A percentile compares a stretch with the other conserved stretches of the same genome.
Evolutionary conservation across 2,113 vertebrate species (phyloP).

Genomic region (Odobenus rosmarus): DNA sequence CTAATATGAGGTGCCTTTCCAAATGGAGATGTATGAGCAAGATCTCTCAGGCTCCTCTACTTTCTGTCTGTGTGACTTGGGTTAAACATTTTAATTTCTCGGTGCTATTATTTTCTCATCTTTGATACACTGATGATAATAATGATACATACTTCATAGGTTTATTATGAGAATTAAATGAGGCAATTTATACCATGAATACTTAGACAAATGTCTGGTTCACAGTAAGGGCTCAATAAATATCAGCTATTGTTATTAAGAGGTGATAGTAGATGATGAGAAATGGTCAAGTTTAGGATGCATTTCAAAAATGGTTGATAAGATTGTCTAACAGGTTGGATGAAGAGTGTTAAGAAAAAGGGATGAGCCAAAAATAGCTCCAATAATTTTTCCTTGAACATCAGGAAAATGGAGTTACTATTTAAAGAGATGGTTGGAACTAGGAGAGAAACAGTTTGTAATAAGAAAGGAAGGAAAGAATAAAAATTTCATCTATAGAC

Average conservation of each 20-base stretch:
- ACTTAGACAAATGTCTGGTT: background rate
- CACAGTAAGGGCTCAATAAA: background rate
- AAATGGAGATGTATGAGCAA: background rate
- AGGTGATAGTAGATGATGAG: background rate
- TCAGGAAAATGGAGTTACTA: background rate
- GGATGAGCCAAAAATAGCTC: background rate
- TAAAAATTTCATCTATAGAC: background rate
- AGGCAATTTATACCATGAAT: background rate
- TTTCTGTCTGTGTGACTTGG: background rate
- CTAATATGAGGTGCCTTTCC: background rate
- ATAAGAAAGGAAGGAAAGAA: background rate
- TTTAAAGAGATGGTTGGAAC: background rate
- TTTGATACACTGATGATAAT: background rate
- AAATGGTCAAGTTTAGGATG: background rate
- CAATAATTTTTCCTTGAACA: background rate
- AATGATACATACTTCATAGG: background rate
- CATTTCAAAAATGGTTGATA: background rate
- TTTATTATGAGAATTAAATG: background rate
- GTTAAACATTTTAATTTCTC: background rate
- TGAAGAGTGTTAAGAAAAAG: background rate
- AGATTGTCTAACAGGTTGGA: background rate
- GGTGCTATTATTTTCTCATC: background rate
- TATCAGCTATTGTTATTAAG: background rate
- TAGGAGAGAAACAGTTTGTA: background rate
- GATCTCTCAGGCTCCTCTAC: background rate